A percentile compares a stretch with the other conserved stretches of the same genome.
phyloP scores from a whole-genome alignment of 1,140 invertebrate genomes.

The Sycophaga agraensis region DNA sequence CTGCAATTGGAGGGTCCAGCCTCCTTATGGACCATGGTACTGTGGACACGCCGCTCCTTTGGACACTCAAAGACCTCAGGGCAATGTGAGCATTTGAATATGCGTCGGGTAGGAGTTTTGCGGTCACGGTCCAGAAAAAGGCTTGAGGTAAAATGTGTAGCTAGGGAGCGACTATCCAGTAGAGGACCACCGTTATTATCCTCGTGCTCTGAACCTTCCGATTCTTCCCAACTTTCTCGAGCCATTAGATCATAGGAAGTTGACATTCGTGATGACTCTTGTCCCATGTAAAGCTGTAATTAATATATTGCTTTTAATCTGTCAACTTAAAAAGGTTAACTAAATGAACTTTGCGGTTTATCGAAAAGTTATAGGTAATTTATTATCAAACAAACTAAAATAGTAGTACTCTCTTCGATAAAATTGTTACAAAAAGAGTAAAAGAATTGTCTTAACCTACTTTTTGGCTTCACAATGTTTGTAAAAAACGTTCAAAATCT shows the following conservation, averaged over 20 bases:
- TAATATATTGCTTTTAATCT: too few species aligned
- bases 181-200: slow-evolving; percentile 44
- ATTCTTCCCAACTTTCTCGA: slow-evolving; percentile 67
- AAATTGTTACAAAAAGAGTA: too few species aligned
- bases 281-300: slow-evolving; percentile 60
- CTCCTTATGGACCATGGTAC: slow-evolving; percentile 55
- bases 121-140: slow-evolving; percentile 55
- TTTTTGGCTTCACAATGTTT: too few species aligned
- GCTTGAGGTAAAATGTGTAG: slow-evolving; percentile 55
- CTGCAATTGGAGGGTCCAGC: slow-evolving; percentile 54
- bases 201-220: slow-evolving; percentile 66
- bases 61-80: slow-evolving; percentile 64
- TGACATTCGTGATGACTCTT: slow-evolving; percentile 61
- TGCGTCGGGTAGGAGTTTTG: slow-evolving; percentile 51
- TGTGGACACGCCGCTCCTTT: slow-evolving; percentile 68
- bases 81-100: slow-evolving; percentile 65
- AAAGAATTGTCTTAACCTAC: too few species aligned
- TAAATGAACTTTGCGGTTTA: too few species aligned
- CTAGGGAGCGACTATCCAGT: slow-evolving; percentile 52
- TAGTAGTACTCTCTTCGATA: too few species aligned
- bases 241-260: slow-evolving; percentile 69
- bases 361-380: too few species aligned
- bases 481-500: too few species aligned
- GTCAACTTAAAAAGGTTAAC: too few species aligned
- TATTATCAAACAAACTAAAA: too few species aligned